Conservation (phyloP, 2,113 vertebrate genomes). For the Podocnemis expansa region DNA sequence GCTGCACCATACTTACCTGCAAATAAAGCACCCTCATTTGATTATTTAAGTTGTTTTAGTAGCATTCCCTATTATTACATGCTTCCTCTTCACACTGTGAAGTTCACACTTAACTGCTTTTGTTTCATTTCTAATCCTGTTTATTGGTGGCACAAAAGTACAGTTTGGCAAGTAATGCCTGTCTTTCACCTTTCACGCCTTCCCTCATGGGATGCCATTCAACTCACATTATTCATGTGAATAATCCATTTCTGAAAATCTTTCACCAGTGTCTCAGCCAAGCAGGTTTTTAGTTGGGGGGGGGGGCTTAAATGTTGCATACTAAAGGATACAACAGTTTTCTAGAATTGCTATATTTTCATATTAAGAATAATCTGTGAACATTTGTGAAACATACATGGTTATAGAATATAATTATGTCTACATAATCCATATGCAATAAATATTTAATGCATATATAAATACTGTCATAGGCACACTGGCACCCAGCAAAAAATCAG, state of each 20-base stretch:
- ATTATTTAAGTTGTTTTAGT: constrained; percentile 40
- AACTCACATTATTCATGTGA: neutral
- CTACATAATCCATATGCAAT: neutral
- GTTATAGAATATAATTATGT: neutral
- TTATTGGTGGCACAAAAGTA: constrained; percentile 26
- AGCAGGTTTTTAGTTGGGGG: neutral
- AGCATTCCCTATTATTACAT: constrained; percentile 30
- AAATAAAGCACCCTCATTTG: constrained; percentile 58
- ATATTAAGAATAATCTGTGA: neutral
- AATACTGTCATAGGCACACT: neutral
- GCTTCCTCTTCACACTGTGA: constrained; percentile 10
- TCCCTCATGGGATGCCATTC: constrained; percentile 40
- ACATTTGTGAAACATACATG: neutral
- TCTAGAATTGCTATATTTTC: neutral
- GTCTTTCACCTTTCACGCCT: constrained; percentile 9
- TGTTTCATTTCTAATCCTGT: constrained; percentile 35
- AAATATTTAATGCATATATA: neutral
- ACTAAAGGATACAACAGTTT: neutral
- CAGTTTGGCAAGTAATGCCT: constrained; percentile 1
- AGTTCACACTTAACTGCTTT: constrained; percentile 33
- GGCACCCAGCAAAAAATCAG: neutral
- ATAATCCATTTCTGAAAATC: constrained; percentile 29
- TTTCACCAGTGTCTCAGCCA: constrained; percentile 18
- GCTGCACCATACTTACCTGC: constrained; percentile 55
- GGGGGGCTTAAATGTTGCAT: neutral